Conservation (phyloP, 2,888 invertebrate species). For the Campoletis raptor region DNA sequence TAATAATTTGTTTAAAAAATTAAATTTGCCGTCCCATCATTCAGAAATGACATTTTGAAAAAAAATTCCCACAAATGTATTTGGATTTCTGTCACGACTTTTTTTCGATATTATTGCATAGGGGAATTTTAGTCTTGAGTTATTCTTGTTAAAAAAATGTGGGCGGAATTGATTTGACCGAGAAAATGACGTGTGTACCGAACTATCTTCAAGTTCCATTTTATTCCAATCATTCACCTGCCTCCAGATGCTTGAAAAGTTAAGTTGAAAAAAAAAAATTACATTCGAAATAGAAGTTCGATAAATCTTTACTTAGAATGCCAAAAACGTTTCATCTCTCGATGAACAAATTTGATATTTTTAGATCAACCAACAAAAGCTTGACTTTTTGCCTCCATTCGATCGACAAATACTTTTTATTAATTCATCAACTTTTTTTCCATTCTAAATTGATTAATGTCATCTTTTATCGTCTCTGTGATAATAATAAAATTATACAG, state of each 20-base stretch:
- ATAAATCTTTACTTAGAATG: not conserved
- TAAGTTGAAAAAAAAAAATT: not conserved
- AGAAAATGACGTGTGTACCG: not conserved
- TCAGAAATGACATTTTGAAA: too few species aligned
- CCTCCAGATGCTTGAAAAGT: not conserved
- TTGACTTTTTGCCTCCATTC: not conserved
- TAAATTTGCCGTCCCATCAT: too few species aligned
- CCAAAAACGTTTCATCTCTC: not conserved
- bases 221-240: not conserved
- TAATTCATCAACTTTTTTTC: not conserved
- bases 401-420: not conserved
- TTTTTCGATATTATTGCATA: too few species aligned
- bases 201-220: not conserved
- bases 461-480: not conserved
- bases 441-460: not conserved
- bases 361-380: not conserved
- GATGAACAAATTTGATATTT: not conserved
- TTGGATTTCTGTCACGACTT: too few species aligned
- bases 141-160: not conserved
- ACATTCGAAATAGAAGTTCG: not conserved
- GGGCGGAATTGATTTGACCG: not conserved
- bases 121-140: not conserved
- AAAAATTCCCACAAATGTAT: too few species aligned
- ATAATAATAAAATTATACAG: not conserved
- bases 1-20: too few species aligned